phyloP scores from a whole-genome alignment of 1,140 invertebrate species.

The Cherax destructor region DNA sequence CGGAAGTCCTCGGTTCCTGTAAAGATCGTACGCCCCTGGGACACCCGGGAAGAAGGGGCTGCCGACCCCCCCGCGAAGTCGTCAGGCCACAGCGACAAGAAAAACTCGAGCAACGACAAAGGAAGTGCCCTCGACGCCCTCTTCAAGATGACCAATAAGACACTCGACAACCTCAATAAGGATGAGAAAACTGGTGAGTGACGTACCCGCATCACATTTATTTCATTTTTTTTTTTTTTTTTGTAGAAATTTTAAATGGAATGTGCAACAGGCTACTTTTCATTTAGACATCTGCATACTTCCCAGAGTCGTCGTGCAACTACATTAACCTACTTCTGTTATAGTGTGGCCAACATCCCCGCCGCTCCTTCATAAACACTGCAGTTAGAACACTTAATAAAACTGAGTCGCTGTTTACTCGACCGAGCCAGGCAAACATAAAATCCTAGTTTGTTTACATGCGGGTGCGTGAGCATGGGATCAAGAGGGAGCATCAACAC shows the following conservation, averaged over 20 bases:
- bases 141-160: slow-evolving; percentile 78
- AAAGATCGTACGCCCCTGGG: slow-evolving; percentile 92
- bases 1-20: slow-evolving; percentile 70
- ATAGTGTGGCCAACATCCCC: neutral
- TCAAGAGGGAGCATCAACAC: neutral
- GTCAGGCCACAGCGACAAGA: slow-evolving; percentile 73
- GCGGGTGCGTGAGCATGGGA: neutral
- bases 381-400: slow-evolving; percentile 21
- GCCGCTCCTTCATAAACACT: neutral
- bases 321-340: no score
- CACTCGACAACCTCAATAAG: slow-evolving; percentile 77
- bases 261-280: no score
- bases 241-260: neutral
- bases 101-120: slow-evolving; percentile 51
- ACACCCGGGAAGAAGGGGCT: slow-evolving; percentile 77
- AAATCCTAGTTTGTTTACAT: slow-evolving; percentile 6
- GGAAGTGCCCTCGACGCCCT: slow-evolving; percentile 76
- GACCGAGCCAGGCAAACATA: neutral
- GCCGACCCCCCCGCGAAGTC: slow-evolving; percentile 72
- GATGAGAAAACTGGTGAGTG: slow-evolving; percentile 69
- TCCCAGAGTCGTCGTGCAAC: no score
- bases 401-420: slow-evolving; percentile 23
- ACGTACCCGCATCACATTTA: neutral
- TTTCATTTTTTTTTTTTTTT: neutral
- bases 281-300: no score